phyloP scores from a whole-genome alignment of 2,797 vertebrate genomes.

The Malacoraja senta region DNA sequence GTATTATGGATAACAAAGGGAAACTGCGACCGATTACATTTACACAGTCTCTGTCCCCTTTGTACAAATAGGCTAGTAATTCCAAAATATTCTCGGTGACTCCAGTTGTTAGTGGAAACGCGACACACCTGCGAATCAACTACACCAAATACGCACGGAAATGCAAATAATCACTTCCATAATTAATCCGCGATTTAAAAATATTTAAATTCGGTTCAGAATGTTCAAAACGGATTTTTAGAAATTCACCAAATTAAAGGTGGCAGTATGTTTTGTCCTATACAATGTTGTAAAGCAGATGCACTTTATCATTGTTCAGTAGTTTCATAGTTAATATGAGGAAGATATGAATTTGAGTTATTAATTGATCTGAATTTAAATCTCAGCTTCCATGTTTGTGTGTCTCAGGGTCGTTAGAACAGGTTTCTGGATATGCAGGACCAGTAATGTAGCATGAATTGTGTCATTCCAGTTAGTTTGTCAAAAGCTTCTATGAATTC shows the following conservation, averaged over 20 bases:
- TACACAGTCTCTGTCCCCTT: too few relatives aligned
- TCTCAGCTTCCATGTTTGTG: too few relatives aligned
- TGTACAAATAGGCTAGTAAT: background rate
- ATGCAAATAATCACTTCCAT: background rate
- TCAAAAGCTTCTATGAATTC: background rate
- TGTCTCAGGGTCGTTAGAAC: too few relatives aligned
- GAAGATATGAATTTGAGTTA: too few relatives aligned
- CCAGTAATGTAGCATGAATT: too few relatives aligned
- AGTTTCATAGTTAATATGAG: too few relatives aligned
- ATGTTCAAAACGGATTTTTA: too few relatives aligned
- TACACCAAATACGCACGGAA: background rate
- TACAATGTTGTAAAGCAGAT: too few relatives aligned
- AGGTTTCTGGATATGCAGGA: too few relatives aligned
- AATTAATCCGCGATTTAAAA: background rate
- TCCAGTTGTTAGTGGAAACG: background rate
- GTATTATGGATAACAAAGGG: background rate
- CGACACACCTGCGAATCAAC: background rate
- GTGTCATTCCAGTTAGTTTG: background rate
- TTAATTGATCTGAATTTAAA: too few relatives aligned
- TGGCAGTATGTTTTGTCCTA: too few relatives aligned
- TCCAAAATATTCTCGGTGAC: background rate
- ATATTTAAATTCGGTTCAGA: background rate
- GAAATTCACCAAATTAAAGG: background rate
- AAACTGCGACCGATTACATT: background rate
- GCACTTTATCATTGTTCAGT: too few relatives aligned